These are phyloP conservation scores for Phrynocephalus guinanensis DNA, from an alignment of 2,797 vertebrate species.

Conservation along the genomic window DNA sequence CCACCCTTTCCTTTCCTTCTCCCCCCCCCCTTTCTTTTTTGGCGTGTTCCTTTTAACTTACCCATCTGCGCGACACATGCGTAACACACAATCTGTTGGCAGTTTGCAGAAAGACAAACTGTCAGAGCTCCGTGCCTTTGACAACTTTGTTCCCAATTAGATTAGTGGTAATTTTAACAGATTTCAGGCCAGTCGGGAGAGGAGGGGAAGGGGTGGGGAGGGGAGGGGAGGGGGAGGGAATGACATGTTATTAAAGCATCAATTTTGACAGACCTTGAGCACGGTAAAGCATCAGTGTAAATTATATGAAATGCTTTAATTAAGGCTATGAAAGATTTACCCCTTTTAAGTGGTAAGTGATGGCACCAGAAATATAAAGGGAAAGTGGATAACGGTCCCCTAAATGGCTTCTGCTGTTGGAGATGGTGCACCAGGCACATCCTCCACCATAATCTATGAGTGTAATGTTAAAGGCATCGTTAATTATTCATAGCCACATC, in stretches of 20 bases:
- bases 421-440: conserved; percentile 77
- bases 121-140: conserved; percentile 84
- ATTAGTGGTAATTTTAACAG: conserved; percentile 88
- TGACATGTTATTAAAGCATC: conserved; percentile 86
- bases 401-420: conserved; percentile 80
- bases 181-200: conserved; percentile 82
- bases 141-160: conserved; percentile 88
- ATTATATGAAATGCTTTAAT: conserved; percentile 87
- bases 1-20: conserved; percentile 73
- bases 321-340: conserved; percentile 84
- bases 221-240: conserved; percentile 67
- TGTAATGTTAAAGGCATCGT: conserved; percentile 79
- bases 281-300: conserved; percentile 83
- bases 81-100: conserved; percentile 87
- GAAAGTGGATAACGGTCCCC: conserved; percentile 81
- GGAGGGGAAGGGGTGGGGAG: neutral
- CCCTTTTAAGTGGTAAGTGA: conserved; percentile 81
- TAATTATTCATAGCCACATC: conserved; percentile 84
- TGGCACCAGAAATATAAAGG: conserved; percentile 83
- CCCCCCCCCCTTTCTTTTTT: conserved; percentile 62
- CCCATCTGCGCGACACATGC: conserved; percentile 89
- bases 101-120: conserved; percentile 88
- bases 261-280: conserved; percentile 83
- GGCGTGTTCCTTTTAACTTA: conserved; percentile 86
- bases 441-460: conserved; percentile 79